phyloP scores from a whole-genome alignment of 2,888 invertebrate genomes.

The Clanis bilineata region DNA sequence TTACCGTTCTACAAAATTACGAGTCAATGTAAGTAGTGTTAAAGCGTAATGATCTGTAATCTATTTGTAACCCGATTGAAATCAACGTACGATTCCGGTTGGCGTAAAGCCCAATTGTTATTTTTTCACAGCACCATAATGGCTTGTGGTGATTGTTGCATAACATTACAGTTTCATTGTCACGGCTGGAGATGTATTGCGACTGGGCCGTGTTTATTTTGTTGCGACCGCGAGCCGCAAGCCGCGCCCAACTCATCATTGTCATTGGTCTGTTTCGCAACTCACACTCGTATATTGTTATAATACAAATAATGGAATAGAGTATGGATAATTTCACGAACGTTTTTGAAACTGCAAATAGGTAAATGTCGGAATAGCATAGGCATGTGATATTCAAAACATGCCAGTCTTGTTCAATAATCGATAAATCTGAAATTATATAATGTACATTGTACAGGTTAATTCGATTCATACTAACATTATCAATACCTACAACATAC shows the following conservation, averaged over 20 bases:
- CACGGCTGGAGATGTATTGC: slow-evolving; percentile 28
- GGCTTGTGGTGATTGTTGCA: slow-evolving; percentile 36
- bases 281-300: not conserved
- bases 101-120: slow-evolving; percentile 50
- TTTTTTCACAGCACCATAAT: slow-evolving; percentile 42
- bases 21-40: slow-evolving; percentile 22
- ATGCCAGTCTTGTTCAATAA: not conserved
- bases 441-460: not conserved
- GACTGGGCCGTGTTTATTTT: slow-evolving; percentile 26
- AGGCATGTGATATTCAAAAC: no score
- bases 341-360: no score
- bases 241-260: slow-evolving; percentile 3
- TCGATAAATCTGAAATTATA: not conserved
- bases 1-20: no score
- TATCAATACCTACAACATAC: not conserved
- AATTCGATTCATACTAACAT: not conserved
- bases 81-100: slow-evolving; percentile 50
- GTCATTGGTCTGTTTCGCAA: not conserved
- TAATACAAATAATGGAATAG: no score
- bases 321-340: no score
- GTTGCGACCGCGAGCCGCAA: slow-evolving; percentile 21
- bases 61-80: slow-evolving; percentile 45
- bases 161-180: slow-evolving; percentile 37
- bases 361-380: no score
- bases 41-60: slow-evolving; percentile 49